A percentile compares a stretch with the other conserved stretches of the same genome.
Conservation (phyloP, 2,888 invertebrate species). For the Agrochola lychnidis region DNA sequence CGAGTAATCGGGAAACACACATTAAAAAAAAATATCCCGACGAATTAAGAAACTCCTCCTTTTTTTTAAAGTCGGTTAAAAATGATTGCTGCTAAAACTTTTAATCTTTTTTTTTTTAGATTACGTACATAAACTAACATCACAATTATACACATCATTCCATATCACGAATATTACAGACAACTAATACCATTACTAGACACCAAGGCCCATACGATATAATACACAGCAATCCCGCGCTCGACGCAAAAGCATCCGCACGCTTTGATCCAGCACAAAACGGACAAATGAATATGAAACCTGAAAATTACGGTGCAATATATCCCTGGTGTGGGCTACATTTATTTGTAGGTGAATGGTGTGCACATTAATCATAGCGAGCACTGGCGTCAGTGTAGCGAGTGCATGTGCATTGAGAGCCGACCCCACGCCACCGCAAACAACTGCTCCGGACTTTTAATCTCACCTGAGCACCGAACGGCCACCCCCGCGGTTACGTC, state of each 20-base stretch:
- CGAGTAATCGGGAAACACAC: no score
- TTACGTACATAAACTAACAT: background rate
- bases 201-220: constrained; percentile 51
- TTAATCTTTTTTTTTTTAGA: no score
- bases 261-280: constrained; percentile 79
- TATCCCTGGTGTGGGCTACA: constrained; percentile 72
- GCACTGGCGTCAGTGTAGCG: constrained; percentile 72
- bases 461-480: constrained; percentile 80
- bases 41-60: no score
- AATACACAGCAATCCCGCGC: constrained; percentile 47
- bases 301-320: constrained; percentile 82
- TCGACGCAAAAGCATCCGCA: constrained; percentile 45
- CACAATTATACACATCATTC: background rate
- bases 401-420: constrained; percentile 81
- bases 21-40: no score
- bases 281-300: constrained; percentile 82
- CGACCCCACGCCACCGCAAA: constrained; percentile 77
- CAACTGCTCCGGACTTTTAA: constrained; percentile 87
- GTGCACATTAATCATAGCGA: constrained; percentile 84
- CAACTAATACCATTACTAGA: constrained; percentile 23
- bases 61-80: no score
- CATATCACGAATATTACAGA: background rate
- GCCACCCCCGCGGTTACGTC: constrained; percentile 72
- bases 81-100: background rate
- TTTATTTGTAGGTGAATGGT: constrained; percentile 81